A percentile compares a stretch with the other conserved stretches of the same genome.
Evolutionary conservation across 2,113 vertebrate species (phyloP).

Genomic region (Mohoua ochrocephala): DNA sequence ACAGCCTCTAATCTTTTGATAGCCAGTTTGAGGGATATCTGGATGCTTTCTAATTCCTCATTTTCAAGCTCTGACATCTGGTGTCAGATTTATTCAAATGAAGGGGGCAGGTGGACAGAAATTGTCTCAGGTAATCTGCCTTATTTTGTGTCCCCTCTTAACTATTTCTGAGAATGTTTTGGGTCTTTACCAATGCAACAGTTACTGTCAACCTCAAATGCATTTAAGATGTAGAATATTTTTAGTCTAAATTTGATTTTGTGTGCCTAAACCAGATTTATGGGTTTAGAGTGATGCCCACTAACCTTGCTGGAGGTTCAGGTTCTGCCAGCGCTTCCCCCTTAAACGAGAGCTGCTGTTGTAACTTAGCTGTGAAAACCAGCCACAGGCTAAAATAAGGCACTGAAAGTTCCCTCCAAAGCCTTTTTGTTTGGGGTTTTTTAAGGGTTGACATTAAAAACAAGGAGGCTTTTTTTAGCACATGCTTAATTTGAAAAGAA

Average conservation of each 20-base stretch:
- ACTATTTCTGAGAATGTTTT: neutral
- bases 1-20: neutral
- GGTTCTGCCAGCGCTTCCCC: neutral
- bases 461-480: neutral
- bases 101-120: neutral
- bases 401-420: neutral
- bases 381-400: neutral
- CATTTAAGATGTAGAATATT: neutral
- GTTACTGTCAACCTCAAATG: neutral
- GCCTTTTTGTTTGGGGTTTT: neutral
- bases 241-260: neutral
- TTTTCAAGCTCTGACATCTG: neutral
- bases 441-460: neutral
- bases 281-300: neutral
- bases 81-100: neutral
- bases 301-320: neutral
- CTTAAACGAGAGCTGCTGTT: neutral
- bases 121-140: neutral
- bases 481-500: neutral
- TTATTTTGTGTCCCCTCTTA: neutral
- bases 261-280: neutral
- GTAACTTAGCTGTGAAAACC: slow-evolving; percentile 20
- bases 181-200: neutral
- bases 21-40: neutral
- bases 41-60: neutral